Base-by-base conservation (phyloP, 2,888 invertebrate species). In the Macaria notata region DNA sequence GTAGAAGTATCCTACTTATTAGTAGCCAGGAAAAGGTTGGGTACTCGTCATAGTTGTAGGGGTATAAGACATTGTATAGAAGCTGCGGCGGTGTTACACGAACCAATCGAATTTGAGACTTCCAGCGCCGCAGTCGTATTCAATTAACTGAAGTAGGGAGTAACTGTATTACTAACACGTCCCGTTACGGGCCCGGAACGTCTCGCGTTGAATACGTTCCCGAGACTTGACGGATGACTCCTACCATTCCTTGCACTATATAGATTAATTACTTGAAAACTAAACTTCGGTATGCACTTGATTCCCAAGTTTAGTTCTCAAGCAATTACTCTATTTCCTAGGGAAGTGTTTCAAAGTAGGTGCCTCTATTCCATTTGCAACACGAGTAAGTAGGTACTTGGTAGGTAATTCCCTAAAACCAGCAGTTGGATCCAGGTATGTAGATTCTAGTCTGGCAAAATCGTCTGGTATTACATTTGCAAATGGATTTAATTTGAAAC, bases 91-190 rank as follows among this genome's bases (percentile, higher is more conserved):
- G 59, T 56, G 62, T 62, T 57, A 69, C 61, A 69, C 63, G 45
- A 61, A 63, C 62, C 68, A 72, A 76, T 78, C 62, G 70, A 71
- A 74, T 76, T 73, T 69, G 68, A 70, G 61, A 64, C 65, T 70
- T 64, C 67, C 66, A 47, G 67, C 70, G 67, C 68, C 65, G 59
- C 56, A 70, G 70, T 67, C 74, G 70, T 76, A 76, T 81, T 76
- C 78, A 79, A 79, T 80, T 81, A 80, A 70, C 67, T 66, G 64
- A 62, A 71, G 71, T 72, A 73, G 68, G 68, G 67, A 60, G 70
- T 79, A 78, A 77, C 74, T 68, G 66, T 69, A 75, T 79, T 79
- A 73, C 72, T 63, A 66, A 61, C 71, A 70, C 70, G 71, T 72
- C 66, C 67, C 70, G 70, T 70, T 72, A 65, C 66, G 69, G 70